phyloP scores from a whole-genome alignment of 2,113 vertebrate species.

The Hemicordylus capensis region DNA sequence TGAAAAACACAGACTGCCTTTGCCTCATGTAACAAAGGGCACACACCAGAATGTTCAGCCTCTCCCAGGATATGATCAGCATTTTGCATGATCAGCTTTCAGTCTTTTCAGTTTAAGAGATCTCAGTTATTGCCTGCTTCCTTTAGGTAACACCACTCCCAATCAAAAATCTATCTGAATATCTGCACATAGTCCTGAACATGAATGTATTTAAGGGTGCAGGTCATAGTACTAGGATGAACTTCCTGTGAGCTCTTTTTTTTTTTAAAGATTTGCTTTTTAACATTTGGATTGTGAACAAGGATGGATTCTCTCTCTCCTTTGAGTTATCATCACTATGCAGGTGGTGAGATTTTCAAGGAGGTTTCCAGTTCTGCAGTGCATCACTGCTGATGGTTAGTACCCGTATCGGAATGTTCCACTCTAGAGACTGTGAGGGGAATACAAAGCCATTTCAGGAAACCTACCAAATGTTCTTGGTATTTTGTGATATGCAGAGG shows the following conservation, averaged over 20 bases:
- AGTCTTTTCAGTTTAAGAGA: background rate
- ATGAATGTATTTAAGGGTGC: background rate
- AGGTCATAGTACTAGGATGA: accelerated
- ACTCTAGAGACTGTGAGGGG: constrained; percentile 49
- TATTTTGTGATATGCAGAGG: background rate
- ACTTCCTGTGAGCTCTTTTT: background rate
- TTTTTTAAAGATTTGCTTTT: background rate
- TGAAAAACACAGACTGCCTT: background rate
- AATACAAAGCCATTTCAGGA: constrained; percentile 55
- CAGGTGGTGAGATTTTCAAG: constrained; percentile 59
- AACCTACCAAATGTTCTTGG: constrained; percentile 40
- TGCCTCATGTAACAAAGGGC: background rate
- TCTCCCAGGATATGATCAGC: accelerated
- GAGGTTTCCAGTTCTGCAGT: constrained; percentile 65
- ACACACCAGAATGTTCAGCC: accelerated
- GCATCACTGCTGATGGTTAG: constrained; percentile 48
- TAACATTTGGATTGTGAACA: background rate
- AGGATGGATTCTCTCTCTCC: constrained; percentile 44
- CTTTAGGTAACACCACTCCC: no score
- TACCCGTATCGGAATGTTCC: constrained; percentile 49
- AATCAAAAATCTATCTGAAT: background rate
- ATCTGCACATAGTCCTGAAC: background rate
- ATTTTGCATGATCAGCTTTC: background rate
- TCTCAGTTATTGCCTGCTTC: background rate
- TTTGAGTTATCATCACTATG: constrained; percentile 57